These are phyloP conservation scores for Trissoscelio sp. DNA, from an alignment of 2,888 invertebrate species.

Conservation along the genomic window DNA sequence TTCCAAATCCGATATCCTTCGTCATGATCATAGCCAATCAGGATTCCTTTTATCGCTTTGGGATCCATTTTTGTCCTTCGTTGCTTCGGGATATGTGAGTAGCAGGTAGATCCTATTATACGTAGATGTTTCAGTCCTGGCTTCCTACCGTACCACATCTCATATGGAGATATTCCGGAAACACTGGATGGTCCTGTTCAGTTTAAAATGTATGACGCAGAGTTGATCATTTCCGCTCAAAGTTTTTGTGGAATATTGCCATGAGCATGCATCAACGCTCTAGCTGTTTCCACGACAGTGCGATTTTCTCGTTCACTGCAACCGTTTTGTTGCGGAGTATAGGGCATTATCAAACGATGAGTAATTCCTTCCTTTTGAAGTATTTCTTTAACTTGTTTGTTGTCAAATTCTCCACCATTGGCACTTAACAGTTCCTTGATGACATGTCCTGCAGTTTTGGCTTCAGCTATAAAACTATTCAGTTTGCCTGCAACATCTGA, in stretches of 20 bases:
- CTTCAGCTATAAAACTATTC: constrained; percentile 63
- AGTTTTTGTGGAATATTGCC: constrained; percentile 27
- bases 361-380: constrained; percentile 22
- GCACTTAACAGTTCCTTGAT: constrained; percentile 40
- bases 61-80: constrained; percentile 72
- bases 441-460: constrained; percentile 41
- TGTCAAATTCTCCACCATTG: constrained; percentile 49
- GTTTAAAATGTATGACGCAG: constrained; percentile 70
- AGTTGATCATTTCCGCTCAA: constrained; percentile 66
- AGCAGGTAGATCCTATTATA: constrained; percentile 69
- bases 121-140: constrained; percentile 69
- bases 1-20: constrained; percentile 16
- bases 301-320: constrained; percentile 45
- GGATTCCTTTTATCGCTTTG: constrained; percentile 72
- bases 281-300: constrained; percentile 38
- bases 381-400: constrained; percentile 25
- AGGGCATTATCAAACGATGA: constrained; percentile 44
- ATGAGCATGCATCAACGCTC: constrained; percentile 32
- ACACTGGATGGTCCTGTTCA: constrained; percentile 71
- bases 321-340: constrained; percentile 51
- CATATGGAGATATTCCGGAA: constrained; percentile 71
- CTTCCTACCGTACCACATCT: constrained; percentile 72
- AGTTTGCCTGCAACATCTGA: constrained; percentile 58
- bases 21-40: constrained; percentile 56
- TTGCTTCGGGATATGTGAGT: constrained; percentile 71